A percentile compares a stretch with the other conserved stretches of the same genome.
Conservation (phyloP, 2,797 vertebrate species). For the Siniperca undulata region DNA sequence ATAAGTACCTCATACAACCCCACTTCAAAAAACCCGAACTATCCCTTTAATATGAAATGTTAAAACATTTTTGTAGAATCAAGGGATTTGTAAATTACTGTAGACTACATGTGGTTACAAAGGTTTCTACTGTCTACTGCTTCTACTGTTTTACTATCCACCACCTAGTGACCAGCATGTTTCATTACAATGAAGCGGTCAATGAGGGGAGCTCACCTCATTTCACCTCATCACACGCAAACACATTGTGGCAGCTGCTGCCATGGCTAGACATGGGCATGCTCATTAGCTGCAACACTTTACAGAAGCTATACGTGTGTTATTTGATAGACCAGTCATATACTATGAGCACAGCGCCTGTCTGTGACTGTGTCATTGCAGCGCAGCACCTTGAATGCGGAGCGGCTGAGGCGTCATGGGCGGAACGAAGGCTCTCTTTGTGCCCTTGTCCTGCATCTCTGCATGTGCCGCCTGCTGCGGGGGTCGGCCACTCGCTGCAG, state of each 20-base stretch:
- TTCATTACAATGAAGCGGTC: slow-evolving; percentile 65
- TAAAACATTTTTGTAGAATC: background rate
- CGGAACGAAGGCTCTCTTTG: slow-evolving; percentile 82
- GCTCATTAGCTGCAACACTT: slow-evolving; percentile 59
- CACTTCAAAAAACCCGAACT: too few relatives aligned
- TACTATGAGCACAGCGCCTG: slow-evolving; percentile 19
- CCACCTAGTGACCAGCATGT: slow-evolving; percentile 68
- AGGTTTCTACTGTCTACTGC: background rate
- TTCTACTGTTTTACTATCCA: slow-evolving; percentile 35
- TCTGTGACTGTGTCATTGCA: slow-evolving; percentile 47
- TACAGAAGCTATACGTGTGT: slow-evolving; percentile 35
- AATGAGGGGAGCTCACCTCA: slow-evolving; percentile 72
- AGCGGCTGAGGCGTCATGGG: slow-evolving; percentile 83
- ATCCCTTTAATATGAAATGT: background rate
- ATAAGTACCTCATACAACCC: too few relatives aligned
- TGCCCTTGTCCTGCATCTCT: slow-evolving; percentile 72
- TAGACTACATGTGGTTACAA: slow-evolving; percentile 3
- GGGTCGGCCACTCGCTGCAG: slow-evolving; percentile 69
- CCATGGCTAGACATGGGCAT: slow-evolving; percentile 45
- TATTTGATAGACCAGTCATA: slow-evolving; percentile 43
- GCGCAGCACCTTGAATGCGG: slow-evolving; percentile 81
- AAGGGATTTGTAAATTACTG: background rate
- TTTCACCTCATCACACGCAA: slow-evolving; percentile 76
- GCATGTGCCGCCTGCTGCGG: slow-evolving; percentile 65
- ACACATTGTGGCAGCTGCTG: slow-evolving; percentile 73